Evolutionary conservation across 2,888 invertebrate genomes (phyloP).

Genomic region (Xiphydria camelus): DNA sequence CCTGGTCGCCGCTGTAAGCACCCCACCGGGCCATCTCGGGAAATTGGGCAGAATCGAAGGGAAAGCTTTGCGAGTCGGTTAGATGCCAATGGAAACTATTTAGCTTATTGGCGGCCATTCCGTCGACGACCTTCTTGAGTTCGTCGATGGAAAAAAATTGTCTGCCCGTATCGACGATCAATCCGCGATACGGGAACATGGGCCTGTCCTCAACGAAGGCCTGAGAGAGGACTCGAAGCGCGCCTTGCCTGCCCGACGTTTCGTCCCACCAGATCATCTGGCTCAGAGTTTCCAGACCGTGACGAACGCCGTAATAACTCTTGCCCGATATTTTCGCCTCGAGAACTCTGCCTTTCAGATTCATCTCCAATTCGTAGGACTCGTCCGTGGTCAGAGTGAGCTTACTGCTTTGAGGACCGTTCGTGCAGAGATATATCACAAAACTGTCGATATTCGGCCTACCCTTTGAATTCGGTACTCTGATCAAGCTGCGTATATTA

Average conservation of each 20-base stretch:
- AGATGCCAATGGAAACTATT: conserved; percentile 95
- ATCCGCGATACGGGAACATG: conserved; percentile 77
- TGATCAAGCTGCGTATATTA: conserved; percentile 45
- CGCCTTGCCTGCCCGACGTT: conserved; percentile 61
- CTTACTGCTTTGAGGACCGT: conserved; percentile 60
- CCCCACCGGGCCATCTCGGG: conserved; percentile 83
- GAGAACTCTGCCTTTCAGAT: conserved; percentile 60
- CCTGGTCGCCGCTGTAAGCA: conserved; percentile 79
- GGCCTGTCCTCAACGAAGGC: conserved; percentile 78
- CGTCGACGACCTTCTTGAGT: conserved; percentile 76
- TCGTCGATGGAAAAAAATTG: conserved; percentile 81
- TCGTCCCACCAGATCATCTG: conserved; percentile 82
- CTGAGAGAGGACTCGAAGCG: conserved; percentile 68
- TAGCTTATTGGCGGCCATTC: conserved; percentile 86
- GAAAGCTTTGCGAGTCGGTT: conserved; percentile 91
- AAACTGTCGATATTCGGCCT: conserved; percentile 45
- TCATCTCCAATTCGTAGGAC: conserved; percentile 70
- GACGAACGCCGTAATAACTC: conserved; percentile 77
- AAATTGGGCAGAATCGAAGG: conserved; percentile 74
- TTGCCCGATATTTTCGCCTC: conserved; percentile 67
- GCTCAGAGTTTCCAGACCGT: conserved; percentile 77
- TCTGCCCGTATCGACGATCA: conserved; percentile 88
- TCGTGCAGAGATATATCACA: conserved; percentile 45
- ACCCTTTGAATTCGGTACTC: conserved; percentile 42
- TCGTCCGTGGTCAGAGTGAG: conserved; percentile 73